Evolutionary conservation across 2,797 vertebrate species (phyloP).

Genomic region (Bothrops alternatus): DNA sequence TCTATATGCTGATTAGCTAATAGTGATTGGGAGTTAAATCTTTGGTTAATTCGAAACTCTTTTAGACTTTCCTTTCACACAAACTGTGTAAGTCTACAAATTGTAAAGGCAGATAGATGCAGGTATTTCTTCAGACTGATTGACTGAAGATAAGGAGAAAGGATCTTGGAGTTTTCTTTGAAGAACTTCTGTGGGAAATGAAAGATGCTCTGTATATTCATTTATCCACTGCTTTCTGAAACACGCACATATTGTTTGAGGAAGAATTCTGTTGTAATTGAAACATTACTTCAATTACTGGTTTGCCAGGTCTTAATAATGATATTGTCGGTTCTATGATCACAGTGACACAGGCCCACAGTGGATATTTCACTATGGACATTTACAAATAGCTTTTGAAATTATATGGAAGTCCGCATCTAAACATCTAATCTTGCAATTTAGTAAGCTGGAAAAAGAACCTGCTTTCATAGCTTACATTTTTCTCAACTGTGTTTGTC

Average conservation of each 20-base stretch:
- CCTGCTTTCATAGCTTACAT: neutral
- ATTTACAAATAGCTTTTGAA: neutral
- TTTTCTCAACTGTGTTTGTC: neutral
- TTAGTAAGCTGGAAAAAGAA: neutral
- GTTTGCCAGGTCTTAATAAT: neutral
- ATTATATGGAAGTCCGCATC: neutral
- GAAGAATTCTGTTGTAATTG: neutral
- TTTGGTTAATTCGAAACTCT: conserved; percentile 1
- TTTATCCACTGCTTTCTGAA: neutral
- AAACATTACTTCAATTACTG: neutral
- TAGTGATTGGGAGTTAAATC: conserved; percentile 53
- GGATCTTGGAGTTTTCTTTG: neutral
- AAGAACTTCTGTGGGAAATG: neutral
- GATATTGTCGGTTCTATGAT: neutral
- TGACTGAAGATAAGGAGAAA: neutral
- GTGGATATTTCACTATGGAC: neutral
- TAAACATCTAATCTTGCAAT: neutral
- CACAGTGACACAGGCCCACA: neutral
- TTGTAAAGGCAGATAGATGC: neutral
- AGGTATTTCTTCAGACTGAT: neutral
- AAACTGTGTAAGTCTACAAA: conserved; percentile 43
- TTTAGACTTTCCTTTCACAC: conserved; percentile 55
- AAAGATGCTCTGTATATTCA: neutral
- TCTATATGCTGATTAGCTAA: conserved; percentile 57
- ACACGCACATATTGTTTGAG: neutral